These are phyloP conservation scores for Colletes gigas DNA, from an alignment of 1,140 invertebrate species.

Conservation along the genomic window DNA sequence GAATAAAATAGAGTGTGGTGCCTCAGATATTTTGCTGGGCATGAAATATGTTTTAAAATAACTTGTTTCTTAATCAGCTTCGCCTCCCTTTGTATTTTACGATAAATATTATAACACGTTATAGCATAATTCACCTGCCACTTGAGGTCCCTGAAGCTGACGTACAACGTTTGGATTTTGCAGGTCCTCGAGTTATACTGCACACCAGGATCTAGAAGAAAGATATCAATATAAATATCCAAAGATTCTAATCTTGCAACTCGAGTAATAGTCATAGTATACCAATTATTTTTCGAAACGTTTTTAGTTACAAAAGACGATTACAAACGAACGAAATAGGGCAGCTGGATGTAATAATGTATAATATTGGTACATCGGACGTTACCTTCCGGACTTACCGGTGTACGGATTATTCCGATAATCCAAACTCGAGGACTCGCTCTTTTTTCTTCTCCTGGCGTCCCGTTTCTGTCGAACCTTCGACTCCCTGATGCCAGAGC, in stretches of 20 bases:
- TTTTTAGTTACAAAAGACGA: too few species aligned
- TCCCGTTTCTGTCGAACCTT: conserved; percentile 79
- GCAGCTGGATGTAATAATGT: background rate
- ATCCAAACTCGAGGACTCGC: conserved; percentile 76
- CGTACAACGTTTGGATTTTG: conserved; percentile 93
- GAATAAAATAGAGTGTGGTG: too few species aligned
- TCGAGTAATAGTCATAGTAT: too few species aligned
- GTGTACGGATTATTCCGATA: conserved; percentile 83
- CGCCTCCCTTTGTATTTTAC: too few species aligned
- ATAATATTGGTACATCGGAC: conserved; percentile 24
- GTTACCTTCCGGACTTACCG: conserved; percentile 74
- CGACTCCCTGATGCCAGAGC: conserved; percentile 80
- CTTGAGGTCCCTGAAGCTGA: conserved; percentile 93
- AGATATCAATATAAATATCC: conserved; percentile 33
- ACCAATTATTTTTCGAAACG: too few species aligned
- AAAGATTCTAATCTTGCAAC: too few species aligned
- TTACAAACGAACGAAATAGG: too few species aligned
- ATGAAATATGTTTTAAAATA: too few species aligned
- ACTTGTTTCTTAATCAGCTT: too few species aligned
- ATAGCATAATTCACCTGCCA: conserved; percentile 88
- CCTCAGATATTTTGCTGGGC: too few species aligned
- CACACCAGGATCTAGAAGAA: conserved; percentile 75
- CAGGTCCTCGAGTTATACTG: conserved; percentile 85
- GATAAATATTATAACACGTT: background rate
- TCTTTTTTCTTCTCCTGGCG: conserved; percentile 81